Conservation (phyloP, 2,797 vertebrate species). For the Gephyroberyx darwinii region DNA sequence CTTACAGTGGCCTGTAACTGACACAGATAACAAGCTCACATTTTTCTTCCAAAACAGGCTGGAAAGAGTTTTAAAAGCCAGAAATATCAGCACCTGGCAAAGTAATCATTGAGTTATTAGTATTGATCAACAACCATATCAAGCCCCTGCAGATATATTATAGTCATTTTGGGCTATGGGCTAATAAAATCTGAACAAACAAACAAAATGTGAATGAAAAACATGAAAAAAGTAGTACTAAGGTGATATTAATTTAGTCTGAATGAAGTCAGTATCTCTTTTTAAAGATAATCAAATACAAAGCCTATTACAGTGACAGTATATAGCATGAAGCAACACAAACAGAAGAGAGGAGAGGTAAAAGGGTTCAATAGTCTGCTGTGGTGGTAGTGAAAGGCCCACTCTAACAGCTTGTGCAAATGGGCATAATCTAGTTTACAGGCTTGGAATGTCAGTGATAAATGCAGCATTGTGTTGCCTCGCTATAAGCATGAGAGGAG, state of each 20-base stretch:
- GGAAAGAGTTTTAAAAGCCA: too few species aligned
- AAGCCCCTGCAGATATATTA: too few species aligned
- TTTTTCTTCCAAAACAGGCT: too few species aligned
- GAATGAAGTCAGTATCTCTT: background rate
- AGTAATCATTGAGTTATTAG: too few species aligned
- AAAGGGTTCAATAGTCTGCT: background rate
- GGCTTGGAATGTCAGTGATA: background rate
- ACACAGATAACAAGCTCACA: too few species aligned
- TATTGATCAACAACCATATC: too few species aligned
- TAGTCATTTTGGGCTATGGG: background rate
- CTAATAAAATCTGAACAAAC: background rate
- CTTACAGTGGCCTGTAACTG: too few species aligned
- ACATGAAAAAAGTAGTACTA: background rate
- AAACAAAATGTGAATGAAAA: background rate
- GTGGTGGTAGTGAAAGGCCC: background rate
- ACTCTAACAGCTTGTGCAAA: background rate
- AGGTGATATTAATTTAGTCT: background rate
- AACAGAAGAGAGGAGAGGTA: background rate
- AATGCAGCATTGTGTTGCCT: conserved; percentile 4
- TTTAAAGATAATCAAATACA: background rate
- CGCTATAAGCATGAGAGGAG: background rate
- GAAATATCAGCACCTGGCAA: too few species aligned
- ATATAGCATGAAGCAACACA: background rate
- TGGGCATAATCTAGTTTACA: conserved; percentile 4
- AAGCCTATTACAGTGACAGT: background rate